phyloP scores from a whole-genome alignment of 1,140 invertebrate species.

The Schlechtendalia chinensis region DNA sequence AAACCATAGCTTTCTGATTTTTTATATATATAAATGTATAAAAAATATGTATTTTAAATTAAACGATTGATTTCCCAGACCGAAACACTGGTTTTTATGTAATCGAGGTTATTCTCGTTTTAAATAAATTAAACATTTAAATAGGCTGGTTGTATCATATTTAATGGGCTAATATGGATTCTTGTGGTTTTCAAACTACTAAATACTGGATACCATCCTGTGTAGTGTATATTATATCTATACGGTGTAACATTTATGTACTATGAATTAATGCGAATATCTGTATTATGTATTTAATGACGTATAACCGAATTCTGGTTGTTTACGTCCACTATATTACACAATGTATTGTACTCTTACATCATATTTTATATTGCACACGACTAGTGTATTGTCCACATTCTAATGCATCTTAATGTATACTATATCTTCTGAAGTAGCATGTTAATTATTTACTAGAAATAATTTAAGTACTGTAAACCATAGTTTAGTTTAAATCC shows the following conservation, averaged over 20 bases:
- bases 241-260: not conserved
- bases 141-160: not conserved
- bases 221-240: not conserved
- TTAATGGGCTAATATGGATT: not conserved
- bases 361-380: not conserved
- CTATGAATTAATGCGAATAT: not conserved
- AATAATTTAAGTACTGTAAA: not conserved
- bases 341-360: too few relatives aligned
- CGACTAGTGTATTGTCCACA: not conserved
- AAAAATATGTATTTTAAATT: too few relatives aligned
- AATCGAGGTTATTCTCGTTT: not conserved
- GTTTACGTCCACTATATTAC: not conserved
- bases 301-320: not conserved
- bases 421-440: not conserved
- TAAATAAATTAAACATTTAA: not conserved
- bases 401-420: not conserved
- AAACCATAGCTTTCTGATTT: too few relatives aligned
- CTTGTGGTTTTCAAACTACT: not conserved
- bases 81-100: too few relatives aligned
- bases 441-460: constrained; percentile 22
- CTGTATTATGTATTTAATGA: not conserved
- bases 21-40: too few relatives aligned
- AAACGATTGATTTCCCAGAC: too few relatives aligned
- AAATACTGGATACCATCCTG: not conserved
- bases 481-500: constrained; percentile 19